Percentiles rank a stretch among this genome's conserved stretches.
Conservation (phyloP, 2,888 invertebrate species). For the Diadegma fenestrale region DNA sequence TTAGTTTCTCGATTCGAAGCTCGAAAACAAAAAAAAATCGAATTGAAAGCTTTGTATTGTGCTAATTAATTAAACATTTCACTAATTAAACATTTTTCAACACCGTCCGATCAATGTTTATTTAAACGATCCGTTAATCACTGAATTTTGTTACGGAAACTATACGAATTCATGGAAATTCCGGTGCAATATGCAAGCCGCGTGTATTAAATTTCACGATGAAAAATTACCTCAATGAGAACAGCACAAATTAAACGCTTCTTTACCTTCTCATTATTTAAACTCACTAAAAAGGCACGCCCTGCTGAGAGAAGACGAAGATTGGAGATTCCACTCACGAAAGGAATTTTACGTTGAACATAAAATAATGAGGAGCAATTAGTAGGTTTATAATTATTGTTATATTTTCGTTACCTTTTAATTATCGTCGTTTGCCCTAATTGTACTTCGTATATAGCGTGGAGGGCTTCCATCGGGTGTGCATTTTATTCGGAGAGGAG, state of each 20-base stretch:
- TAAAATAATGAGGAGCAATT: slow-evolving; percentile 20
- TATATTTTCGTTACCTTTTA: not conserved
- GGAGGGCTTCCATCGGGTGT: not conserved
- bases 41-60: not conserved
- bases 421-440: not conserved
- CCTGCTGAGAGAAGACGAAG: not conserved
- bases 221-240: not conserved
- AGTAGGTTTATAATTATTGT: slow-evolving; percentile 4
- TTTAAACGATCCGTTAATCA: not conserved
- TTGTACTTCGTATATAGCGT: not conserved
- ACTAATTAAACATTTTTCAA: not conserved
- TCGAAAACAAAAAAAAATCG: not conserved
- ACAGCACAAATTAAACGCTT: slow-evolving; percentile 2
- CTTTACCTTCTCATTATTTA: not conserved
- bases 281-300: not conserved
- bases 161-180: not conserved
- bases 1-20: not conserved
- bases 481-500: no score
- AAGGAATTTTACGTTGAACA: not conserved
- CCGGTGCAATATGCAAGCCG: not conserved
- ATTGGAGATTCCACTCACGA: slow-evolving; percentile 1
- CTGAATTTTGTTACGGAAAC: not conserved
- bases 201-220: not conserved
- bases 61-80: not conserved
- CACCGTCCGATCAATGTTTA: not conserved